A percentile compares a stretch with the other conserved stretches of the same genome.
Evolutionary conservation across 2,888 invertebrate genomes (phyloP).

Genomic region (Perithous albicinctus): DNA sequence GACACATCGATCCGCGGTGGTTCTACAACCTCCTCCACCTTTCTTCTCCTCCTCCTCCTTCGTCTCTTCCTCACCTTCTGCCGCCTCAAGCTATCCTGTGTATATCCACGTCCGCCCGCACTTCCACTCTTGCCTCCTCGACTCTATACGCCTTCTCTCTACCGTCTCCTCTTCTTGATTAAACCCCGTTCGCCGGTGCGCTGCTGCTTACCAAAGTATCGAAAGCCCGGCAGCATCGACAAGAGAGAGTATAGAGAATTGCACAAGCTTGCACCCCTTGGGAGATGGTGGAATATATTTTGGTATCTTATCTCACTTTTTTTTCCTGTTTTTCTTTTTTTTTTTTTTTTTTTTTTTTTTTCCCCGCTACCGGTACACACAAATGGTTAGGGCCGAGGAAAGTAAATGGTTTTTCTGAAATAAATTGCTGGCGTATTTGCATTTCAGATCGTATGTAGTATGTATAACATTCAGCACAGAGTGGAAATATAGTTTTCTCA

Average conservation of each 20-base stretch:
- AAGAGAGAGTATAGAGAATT: background rate
- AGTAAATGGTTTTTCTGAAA: background rate
- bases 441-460: background rate
- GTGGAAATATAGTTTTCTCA: background rate
- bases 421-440: background rate
- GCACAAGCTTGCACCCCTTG: background rate
- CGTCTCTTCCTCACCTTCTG: conserved; percentile 64
- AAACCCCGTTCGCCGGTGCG: conserved; percentile 70
- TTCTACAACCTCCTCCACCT: conserved; percentile 76
- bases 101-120: conserved; percentile 41
- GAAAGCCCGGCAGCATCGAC: conserved; percentile 14
- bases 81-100: conserved; percentile 52
- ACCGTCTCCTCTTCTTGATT: conserved; percentile 78
- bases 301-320: background rate
- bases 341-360: too few species aligned
- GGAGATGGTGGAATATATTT: conserved; percentile 14
- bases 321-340: too few species aligned
- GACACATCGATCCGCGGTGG: conserved; percentile 83
- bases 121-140: background rate
- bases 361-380: background rate
- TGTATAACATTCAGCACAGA: background rate
- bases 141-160: conserved; percentile 10
- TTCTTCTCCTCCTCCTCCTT: conserved; percentile 65
- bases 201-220: conserved; percentile 18
- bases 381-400: background rate